Percentiles rank a stretch among this genome's conserved stretches.
These are phyloP conservation scores for Brachyalestes nurse DNA, from an alignment of 2,797 vertebrate species.

Conservation along the genomic window DNA sequence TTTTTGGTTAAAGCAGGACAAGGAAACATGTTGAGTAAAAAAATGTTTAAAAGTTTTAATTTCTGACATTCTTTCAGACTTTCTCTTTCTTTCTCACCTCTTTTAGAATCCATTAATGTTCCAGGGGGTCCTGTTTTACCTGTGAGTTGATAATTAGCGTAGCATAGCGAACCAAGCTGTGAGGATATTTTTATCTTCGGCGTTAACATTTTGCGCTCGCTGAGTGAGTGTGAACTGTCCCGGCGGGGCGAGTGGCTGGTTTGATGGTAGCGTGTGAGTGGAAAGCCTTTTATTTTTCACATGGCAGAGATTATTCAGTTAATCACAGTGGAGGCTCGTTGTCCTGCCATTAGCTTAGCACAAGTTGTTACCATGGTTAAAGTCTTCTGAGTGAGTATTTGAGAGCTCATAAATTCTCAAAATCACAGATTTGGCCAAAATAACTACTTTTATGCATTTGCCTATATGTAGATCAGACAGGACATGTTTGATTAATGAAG, in stretches of 20 bases:
- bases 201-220: background rate
- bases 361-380: too few species aligned
- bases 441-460: too few species aligned
- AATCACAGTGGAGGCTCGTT: slow-evolving; percentile 29
- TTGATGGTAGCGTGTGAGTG: background rate
- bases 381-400: too few species aligned
- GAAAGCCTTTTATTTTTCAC: background rate
- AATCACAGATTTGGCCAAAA: too few species aligned
- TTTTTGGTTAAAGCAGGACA: background rate
- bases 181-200: background rate
- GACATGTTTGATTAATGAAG: too few species aligned
- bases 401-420: too few species aligned
- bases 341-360: background rate
- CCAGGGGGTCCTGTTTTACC: background rate
- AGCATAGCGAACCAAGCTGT: background rate
- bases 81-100: too few species aligned
- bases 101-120: background rate
- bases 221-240: slow-evolving; percentile 4
- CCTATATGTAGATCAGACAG: too few species aligned
- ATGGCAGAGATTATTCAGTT: slow-evolving; percentile 31
- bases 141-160: background rate
- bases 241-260: background rate
- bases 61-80: background rate
- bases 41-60: background rate
- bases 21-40: background rate